Percentiles rank a stretch among this genome's conserved stretches.
These are phyloP conservation scores for Sylvicola cinctus DNA, from an alignment of 2,888 invertebrate species.

Conservation along the genomic window DNA sequence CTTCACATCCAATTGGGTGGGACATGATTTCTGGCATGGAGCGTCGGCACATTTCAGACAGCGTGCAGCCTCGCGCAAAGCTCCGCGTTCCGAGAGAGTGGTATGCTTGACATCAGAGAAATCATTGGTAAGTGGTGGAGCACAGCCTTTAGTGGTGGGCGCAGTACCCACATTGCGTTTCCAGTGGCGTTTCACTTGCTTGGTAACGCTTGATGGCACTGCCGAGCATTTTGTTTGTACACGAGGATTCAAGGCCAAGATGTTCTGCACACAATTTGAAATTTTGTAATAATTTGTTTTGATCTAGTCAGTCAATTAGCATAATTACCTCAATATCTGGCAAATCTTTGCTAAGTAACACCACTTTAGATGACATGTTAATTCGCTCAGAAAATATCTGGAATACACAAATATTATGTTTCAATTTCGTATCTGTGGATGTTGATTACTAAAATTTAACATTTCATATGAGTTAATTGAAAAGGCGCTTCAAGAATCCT, in stretches of 20 bases:
- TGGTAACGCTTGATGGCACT: slow-evolving; percentile 69
- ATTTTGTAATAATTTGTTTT: neutral
- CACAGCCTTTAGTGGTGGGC: slow-evolving; percentile 48
- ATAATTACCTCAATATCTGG: slow-evolving; percentile 63
- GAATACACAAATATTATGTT: too few species aligned
- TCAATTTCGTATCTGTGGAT: too few species aligned
- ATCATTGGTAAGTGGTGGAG: slow-evolving; percentile 55
- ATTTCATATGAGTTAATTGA: too few species aligned
- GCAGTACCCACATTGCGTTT: slow-evolving; percentile 76
- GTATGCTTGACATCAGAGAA: slow-evolving; percentile 97
- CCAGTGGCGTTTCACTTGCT: slow-evolving; percentile 81
- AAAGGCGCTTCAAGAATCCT: too few species aligned
- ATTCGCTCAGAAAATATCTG: too few species aligned
- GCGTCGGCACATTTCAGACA: slow-evolving; percentile 90
- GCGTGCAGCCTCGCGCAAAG: slow-evolving; percentile 69
- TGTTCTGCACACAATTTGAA: slow-evolving; percentile 41
- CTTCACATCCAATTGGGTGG: slow-evolving; percentile 93
- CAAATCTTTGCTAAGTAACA: slow-evolving; percentile 55
- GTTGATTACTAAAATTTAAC: too few species aligned
- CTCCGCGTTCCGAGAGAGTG: slow-evolving; percentile 87
- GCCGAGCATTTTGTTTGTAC: slow-evolving; percentile 54
- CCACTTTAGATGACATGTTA: too few species aligned
- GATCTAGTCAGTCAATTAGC: neutral
- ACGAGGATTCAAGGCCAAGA: slow-evolving; percentile 69
- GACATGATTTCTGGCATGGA: slow-evolving; percentile 96